These are phyloP conservation scores for Episyrphus balteatus DNA, from an alignment of 1,140 invertebrate species.

Conservation along the genomic window DNA sequence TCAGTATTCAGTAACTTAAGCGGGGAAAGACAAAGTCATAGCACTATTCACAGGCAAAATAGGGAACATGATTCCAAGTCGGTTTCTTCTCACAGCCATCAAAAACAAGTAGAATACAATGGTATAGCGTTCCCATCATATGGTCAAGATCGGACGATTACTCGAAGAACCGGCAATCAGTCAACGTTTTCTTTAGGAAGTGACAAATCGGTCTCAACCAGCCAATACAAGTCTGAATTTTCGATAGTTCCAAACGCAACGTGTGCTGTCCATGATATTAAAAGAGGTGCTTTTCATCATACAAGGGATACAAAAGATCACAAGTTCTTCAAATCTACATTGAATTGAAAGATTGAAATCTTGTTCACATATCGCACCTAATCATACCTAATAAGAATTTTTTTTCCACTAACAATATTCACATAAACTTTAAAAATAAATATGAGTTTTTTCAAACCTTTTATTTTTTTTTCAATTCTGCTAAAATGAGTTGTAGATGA, in stretches of 20 bases:
- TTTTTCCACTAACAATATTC: too few species aligned
- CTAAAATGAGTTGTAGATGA: too few species aligned
- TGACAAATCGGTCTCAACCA: slow-evolving; percentile 43
- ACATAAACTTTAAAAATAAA: too few species aligned
- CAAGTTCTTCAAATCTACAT: slow-evolving; percentile 64
- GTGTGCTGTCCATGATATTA: slow-evolving; percentile 65
- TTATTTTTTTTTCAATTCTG: too few species aligned
- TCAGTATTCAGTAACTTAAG: slow-evolving; percentile 23
- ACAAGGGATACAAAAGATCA: slow-evolving; percentile 70
- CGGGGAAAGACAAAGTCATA: slow-evolving; percentile 58
- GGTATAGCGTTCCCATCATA: slow-evolving; percentile 25
- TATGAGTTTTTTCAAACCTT: too few species aligned
- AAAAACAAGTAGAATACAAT: slow-evolving; percentile 22
- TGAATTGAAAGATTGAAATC: too few species aligned
- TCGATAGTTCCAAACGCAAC: slow-evolving; percentile 53
- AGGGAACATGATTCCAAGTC: slow-evolving; percentile 24
- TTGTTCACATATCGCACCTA: too few species aligned
- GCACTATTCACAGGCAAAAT: slow-evolving; percentile 56
- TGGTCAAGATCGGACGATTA: slow-evolving; percentile 34
- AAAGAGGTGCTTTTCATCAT: slow-evolving; percentile 67
- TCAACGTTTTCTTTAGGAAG: slow-evolving; percentile 63
- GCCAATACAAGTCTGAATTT: slow-evolving; percentile 64
- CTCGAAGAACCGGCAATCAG: slow-evolving; percentile 49
- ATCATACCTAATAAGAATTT: too few species aligned
- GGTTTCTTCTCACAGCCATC: slow-evolving; percentile 10